Conservation (phyloP, 2,113 vertebrate genomes). For the Ibidorhyncha struthersii region DNA sequence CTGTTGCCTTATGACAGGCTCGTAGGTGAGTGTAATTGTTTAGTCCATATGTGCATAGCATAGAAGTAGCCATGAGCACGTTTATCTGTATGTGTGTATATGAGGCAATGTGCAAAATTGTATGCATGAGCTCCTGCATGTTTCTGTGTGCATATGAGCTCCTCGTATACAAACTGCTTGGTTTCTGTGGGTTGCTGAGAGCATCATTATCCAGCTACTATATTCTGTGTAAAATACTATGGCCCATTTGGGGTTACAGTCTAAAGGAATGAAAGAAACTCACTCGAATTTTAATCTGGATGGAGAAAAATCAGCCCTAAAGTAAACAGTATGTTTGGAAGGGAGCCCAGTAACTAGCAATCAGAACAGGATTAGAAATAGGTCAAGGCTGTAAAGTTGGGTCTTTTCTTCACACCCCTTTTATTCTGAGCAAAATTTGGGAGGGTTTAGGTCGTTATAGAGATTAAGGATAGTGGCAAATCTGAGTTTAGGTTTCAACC, state of each 20-base stretch:
- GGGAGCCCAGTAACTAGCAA: slow-evolving; percentile 43
- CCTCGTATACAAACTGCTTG: not conserved
- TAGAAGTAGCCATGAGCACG: not conserved
- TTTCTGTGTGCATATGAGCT: not conserved
- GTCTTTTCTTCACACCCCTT: not conserved
- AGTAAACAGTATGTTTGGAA: slow-evolving; percentile 57
- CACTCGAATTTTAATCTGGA: slow-evolving; percentile 62
- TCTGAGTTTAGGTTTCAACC: not conserved
- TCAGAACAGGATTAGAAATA: slow-evolving; percentile 55
- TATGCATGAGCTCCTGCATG: not conserved
- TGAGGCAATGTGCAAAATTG: not conserved
- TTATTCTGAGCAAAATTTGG: not conserved
- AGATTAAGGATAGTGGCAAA: not conserved
- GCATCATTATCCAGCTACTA: slow-evolving; percentile 44
- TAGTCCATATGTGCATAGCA: not conserved
- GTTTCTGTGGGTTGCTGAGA: not conserved
- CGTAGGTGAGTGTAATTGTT: slow-evolving; percentile 31
- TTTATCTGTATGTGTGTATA: not conserved
- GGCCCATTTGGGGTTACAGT: slow-evolving; percentile 40
- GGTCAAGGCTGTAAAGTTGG: slow-evolving; percentile 33
- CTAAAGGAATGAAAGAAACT: slow-evolving; percentile 47
- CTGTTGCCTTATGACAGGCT: slow-evolving; percentile 31
- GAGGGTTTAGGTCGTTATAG: not conserved
- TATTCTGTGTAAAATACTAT: slow-evolving; percentile 36
- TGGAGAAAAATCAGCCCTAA: slow-evolving; percentile 57